Base-by-base conservation (phyloP, 1,140 invertebrate species). In the Drosophila albomicans region DNA sequence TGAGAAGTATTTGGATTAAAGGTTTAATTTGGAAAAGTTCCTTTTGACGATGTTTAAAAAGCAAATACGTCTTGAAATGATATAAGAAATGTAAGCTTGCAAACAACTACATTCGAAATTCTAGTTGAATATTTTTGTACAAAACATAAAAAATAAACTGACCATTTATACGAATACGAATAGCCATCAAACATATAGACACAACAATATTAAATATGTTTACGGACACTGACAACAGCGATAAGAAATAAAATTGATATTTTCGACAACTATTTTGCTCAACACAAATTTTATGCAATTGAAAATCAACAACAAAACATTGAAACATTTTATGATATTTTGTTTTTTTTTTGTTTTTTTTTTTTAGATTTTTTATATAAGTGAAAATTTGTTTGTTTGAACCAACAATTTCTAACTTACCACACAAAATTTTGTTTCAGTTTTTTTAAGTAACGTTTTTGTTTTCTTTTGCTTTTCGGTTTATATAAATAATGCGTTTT, bases 361-460 rank as follows among this genome's bases (percentile, higher is more conserved):
- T 51, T 58, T 67, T 64, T 75, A 51, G 16, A 48, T 49, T 78
- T 81, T 82, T 72, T 54, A 38, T 54, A 75, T 63, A 78, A 61
- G 54, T 69, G 63, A 73, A 74, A 64, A 72, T 73, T 77, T 61
- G 51, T 81, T 89, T 65, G 62, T 75, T 82, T 70, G 16, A 90
- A 90, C 77, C 81, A 92, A 91, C 84, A 91, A 82, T 88, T 89
- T 81, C 75, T 87, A 92, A 92, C 91, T 92, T 92, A 92, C 91
- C 91, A 92, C 91, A 92, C 91, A 92, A 92, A 92, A 91, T 91
- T 91, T 81, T 71, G 79, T 82, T 79, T 88, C 84, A 81, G 79
- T 87, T 88, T 79, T 25, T 78, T 80, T 79, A 69, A 82, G 73
- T 88, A 82, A 81, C 70, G 72, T 87, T 80, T 82, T 84, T 78